A percentile compares a stretch with the other conserved stretches of the same genome.
Conservation (phyloP, 2,113 vertebrate species). For the Microcebus murinus region DNA sequence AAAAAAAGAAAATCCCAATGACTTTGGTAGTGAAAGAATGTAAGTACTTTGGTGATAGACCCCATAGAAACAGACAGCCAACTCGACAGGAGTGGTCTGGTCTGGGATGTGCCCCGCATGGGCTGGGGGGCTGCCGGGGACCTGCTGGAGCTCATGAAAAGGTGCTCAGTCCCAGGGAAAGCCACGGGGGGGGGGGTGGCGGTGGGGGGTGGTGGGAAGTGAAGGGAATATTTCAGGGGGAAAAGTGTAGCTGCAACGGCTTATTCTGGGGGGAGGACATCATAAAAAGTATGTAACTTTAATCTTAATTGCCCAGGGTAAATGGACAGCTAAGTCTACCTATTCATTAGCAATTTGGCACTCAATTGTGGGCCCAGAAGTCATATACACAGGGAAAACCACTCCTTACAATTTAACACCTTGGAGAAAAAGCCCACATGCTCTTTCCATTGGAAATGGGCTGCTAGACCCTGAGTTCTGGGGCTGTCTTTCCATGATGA, state of each 20-base stretch:
- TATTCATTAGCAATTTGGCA: neutral
- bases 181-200: neutral
- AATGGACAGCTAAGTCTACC: neutral
- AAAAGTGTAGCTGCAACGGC: fast-evolving
- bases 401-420: neutral
- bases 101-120: neutral
- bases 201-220: neutral
- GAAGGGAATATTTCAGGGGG: too few species aligned
- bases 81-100: neutral
- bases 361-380: neutral
- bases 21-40: conserved; percentile 62
- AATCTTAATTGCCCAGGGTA: neutral
- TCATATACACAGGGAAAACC: neutral
- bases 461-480: neutral
- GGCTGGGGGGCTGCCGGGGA: neutral
- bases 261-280: neutral
- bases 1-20: neutral
- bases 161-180: neutral
- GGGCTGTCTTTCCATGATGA: neutral
- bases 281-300: neutral
- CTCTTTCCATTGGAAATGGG: conserved; percentile 29
- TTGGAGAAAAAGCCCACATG: neutral
- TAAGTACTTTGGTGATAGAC: conserved; percentile 8
- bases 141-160: neutral
- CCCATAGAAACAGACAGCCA: neutral